These are phyloP conservation scores for Spialia ferax DNA, from an alignment of 2,888 invertebrate species.

Conservation along the genomic window DNA sequence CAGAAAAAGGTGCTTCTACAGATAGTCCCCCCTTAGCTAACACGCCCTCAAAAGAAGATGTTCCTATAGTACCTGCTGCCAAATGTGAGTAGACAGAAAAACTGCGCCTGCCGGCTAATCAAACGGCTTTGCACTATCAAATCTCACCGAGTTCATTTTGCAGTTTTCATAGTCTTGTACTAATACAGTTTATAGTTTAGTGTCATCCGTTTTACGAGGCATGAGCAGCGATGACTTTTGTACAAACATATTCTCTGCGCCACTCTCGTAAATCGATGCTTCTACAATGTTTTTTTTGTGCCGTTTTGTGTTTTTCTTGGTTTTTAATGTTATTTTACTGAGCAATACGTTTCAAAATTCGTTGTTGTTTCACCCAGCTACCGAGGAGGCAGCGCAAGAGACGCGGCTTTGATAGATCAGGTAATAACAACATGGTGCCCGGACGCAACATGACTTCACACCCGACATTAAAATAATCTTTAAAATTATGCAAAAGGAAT, in stretches of 20 bases:
- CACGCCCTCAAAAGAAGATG: slow-evolving; percentile 75
- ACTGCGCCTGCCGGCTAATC: slow-evolving; percentile 59
- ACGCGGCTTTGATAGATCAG: slow-evolving; percentile 87
- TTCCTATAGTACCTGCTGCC: slow-evolving; percentile 63
- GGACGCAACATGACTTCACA: slow-evolving; percentile 71
- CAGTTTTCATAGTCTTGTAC: slow-evolving; percentile 79
- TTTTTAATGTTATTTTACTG: slow-evolving; percentile 80
- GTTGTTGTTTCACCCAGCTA: slow-evolving; percentile 87
- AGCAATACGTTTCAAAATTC: slow-evolving; percentile 83
- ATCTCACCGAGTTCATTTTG: slow-evolving; percentile 82
- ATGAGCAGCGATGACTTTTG: slow-evolving; percentile 27
- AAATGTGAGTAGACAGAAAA: slow-evolving; percentile 74
- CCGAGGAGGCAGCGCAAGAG: slow-evolving; percentile 87
- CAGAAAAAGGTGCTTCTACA: slow-evolving; percentile 51
- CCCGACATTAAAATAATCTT: slow-evolving; percentile 27
- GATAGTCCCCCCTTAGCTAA: slow-evolving; percentile 78
- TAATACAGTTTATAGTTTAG: slow-evolving; percentile 72
- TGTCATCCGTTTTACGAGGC: slow-evolving; percentile 67
- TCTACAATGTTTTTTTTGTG: slow-evolving; percentile 73
- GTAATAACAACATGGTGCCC: slow-evolving; percentile 79
- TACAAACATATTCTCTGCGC: slow-evolving; percentile 19
- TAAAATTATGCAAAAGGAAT: slow-evolving; percentile 19
- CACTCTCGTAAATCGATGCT: slow-evolving; percentile 48
- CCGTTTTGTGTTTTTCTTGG: slow-evolving; percentile 83
- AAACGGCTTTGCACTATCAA: slow-evolving; percentile 77